Base-by-base conservation (phyloP, 2,113 vertebrate species). In the Pogonocichla stellata region DNA sequence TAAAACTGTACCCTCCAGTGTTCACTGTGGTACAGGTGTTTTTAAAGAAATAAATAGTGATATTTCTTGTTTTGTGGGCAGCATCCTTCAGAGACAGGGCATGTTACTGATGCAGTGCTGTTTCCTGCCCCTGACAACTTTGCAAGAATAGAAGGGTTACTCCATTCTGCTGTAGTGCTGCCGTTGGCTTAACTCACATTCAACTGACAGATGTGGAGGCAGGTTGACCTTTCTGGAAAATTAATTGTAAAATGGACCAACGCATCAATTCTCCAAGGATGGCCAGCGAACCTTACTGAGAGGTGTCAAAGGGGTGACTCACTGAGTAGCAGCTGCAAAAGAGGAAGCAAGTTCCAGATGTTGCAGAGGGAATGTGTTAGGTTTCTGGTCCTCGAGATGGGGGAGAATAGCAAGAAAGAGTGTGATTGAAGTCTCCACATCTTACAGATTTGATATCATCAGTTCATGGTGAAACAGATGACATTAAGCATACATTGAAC, bases 171-270 rank as follows among this genome's bases (percentile, higher is more conserved):
- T 81, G 20, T 31, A 33, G 19, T 47, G 20, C 31, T 73, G 12
- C 45, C 56, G 7, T 23, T 51, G 64, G 29, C 19, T 45, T 19
- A 9, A 15, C 18, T 84, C 9, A 19, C 33, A 12, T 64, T 79
- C 85, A 8, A 22, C 2, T 73, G 26, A 11, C 25, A 47, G 29
- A 7, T 79, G 26, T 47, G 53, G 45, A 75, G 53, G 18, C 40
- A 8, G 7, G 22, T 18, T 64, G 19, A 20, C 8, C 6, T 38
- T 53, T 86, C 31, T 42, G 18, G 54, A 73, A 94, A 90, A 82
- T 17, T 1, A 82, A 7, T 62, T 45, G 20, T 81, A 42, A 60
- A 84, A n/a, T 0, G 0, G 43, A 11, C 16, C 19, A 75, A 6
- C 5, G 5, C 7, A 25, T 84, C 17, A 48, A 3, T 23, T 57